Percentiles rank a stretch among this genome's conserved stretches.
Evolutionary conservation across 2,888 invertebrate species (phyloP).

Genomic region (Peribatodes rhomboidaria): DNA sequence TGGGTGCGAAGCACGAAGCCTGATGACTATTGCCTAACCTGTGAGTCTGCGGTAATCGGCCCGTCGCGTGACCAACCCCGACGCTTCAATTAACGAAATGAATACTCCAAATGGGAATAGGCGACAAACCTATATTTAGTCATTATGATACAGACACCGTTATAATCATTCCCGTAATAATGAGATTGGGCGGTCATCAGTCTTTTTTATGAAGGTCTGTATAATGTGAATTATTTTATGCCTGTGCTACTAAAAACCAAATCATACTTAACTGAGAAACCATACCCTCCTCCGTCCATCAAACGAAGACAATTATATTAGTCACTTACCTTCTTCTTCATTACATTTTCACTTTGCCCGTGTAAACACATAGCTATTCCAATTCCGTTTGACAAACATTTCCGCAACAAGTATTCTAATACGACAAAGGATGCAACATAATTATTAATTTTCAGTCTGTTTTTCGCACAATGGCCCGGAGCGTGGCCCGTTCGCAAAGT

Average conservation of each 20-base stretch:
- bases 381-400: background rate
- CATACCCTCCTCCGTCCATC: background rate
- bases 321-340: background rate
- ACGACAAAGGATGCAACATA: constrained; percentile 17
- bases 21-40: constrained; percentile 29
- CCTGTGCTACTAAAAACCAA: background rate
- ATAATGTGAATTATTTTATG: constrained; percentile 5
- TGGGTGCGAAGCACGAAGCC: constrained; percentile 44
- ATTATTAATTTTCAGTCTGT: constrained; percentile 18
- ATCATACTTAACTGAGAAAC: background rate
- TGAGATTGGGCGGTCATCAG: constrained; percentile 20
- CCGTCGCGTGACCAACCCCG: constrained; percentile 64
- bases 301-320: background rate
- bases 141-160: constrained; percentile 42
- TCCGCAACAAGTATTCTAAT: constrained; percentile 5
- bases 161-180: constrained; percentile 20
- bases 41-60: constrained; percentile 46
- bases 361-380: background rate
- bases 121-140: constrained; percentile 57
- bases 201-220: constrained; percentile 9
- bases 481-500: constrained; percentile 19
- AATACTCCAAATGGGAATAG: constrained; percentile 58
- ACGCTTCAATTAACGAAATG: constrained; percentile 67
- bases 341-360: background rate
- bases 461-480: constrained; percentile 17